Percentiles rank a stretch among this genome's conserved stretches.
Evolutionary conservation across 2,888 invertebrate species (phyloP).

Genomic region (Rhingia campestris): DNA sequence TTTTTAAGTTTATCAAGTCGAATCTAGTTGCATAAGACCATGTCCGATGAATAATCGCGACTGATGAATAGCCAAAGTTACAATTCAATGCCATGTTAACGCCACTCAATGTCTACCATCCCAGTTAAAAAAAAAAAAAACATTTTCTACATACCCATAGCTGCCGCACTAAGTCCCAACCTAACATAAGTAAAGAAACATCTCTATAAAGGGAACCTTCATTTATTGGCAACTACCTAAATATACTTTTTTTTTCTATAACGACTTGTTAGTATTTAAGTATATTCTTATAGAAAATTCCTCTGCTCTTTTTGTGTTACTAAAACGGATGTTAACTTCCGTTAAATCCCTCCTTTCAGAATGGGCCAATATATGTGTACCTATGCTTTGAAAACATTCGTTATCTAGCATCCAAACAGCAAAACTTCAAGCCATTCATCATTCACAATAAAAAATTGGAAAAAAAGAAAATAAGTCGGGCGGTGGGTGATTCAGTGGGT

Average conservation of each 20-base stretch:
- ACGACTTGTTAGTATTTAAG: neutral
- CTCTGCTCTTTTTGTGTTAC: constrained; percentile 9
- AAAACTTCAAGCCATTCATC: constrained; percentile 60
- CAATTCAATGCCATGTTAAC: no score
- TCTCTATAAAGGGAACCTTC: no score
- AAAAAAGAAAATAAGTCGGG: neutral
- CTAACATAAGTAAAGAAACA: no score
- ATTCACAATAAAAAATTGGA: constrained; percentile 36
- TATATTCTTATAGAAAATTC: constrained; percentile 7
- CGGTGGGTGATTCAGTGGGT: neutral
- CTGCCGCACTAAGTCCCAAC: no score
- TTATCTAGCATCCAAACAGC: constrained; percentile 51
- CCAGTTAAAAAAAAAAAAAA: no score
- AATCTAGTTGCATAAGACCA: no score
- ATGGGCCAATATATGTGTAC: constrained; percentile 30
- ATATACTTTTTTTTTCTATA: neutral
- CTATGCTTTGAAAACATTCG: constrained; percentile 31
- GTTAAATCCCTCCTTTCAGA: constrained; percentile 30
- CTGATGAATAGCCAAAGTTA: no score
- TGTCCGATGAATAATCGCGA: no score
- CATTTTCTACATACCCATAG: no score
- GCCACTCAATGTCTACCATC: no score
- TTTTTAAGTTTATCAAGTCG: no score
- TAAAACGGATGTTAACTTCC: constrained; percentile 35
- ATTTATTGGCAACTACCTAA: neutral